These are phyloP conservation scores for Cylas formicarius DNA, from an alignment of 1,140 invertebrate genomes.

Conservation along the genomic window DNA sequence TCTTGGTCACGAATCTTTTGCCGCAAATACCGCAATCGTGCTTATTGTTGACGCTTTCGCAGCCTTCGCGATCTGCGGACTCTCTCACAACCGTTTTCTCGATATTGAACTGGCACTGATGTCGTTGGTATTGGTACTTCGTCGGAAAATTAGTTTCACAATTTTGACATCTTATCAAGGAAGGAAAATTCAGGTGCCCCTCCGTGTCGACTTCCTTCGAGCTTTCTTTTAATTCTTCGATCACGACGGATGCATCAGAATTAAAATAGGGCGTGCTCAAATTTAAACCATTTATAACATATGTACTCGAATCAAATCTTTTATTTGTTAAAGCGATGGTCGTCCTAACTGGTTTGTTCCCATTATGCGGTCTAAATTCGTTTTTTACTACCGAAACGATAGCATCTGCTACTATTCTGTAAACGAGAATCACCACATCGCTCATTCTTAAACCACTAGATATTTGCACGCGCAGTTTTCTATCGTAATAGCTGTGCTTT, in stretches of 20 bases:
- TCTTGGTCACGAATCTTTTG: slow-evolving; percentile 38
- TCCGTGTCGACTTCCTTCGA: background rate
- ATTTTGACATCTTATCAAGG: slow-evolving; percentile 39
- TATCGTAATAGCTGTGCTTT: too few relatives aligned
- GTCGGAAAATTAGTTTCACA: slow-evolving; percentile 41
- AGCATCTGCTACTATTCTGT: slow-evolving; percentile 11
- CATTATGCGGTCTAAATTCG: slow-evolving; percentile 8
- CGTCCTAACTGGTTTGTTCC: too few relatives aligned
- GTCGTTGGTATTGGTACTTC: slow-evolving; percentile 41
- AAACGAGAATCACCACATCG: slow-evolving; percentile 12
- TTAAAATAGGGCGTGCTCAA: slow-evolving; percentile 4
- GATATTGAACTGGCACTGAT: slow-evolving; percentile 41
- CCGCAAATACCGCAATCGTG: slow-evolving; percentile 35
- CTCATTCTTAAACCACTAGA: slow-evolving; percentile 13
- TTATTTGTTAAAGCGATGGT: background rate
- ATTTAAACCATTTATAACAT: slow-evolving; percentile 6
- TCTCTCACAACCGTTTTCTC: slow-evolving; percentile 33
- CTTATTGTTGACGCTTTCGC: slow-evolving; percentile 30
- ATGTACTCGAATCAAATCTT: slow-evolving; percentile 10
- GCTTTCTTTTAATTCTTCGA: slow-evolving; percentile 2
- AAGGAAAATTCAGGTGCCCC: slow-evolving; percentile 20
- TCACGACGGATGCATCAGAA: slow-evolving; percentile 6
- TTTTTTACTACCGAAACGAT: slow-evolving; percentile 9
- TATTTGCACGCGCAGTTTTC: too few relatives aligned
- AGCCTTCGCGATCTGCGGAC: slow-evolving; percentile 10